These are phyloP conservation scores for Hypocryptadius cinnamomeus DNA, from an alignment of 2,113 vertebrate species.

Conservation along the genomic window DNA sequence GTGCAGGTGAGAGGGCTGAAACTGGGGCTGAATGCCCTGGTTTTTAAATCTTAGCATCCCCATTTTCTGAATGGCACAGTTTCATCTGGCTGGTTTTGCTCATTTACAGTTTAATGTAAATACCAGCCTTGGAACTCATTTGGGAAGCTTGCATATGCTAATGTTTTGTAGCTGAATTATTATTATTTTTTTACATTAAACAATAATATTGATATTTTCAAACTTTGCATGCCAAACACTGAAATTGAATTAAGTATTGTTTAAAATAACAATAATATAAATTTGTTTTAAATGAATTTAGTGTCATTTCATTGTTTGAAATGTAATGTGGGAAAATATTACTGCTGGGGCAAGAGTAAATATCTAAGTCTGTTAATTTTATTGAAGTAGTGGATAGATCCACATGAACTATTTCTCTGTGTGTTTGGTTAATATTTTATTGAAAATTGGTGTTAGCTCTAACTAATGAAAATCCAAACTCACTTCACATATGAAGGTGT, in stretches of 20 bases:
- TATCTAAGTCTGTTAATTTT: conserved; percentile 76
- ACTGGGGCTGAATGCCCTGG: background rate
- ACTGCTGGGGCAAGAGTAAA: conserved; percentile 69
- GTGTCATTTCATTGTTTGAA: conserved; percentile 79
- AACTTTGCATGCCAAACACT: conserved; percentile 70
- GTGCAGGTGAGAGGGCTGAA: background rate
- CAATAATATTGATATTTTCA: conserved; percentile 57
- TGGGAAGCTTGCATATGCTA: conserved; percentile 40
- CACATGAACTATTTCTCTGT: conserved; percentile 70
- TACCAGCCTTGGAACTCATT: conserved; percentile 28
- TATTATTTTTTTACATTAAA: conserved; percentile 51
- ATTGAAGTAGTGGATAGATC: conserved; percentile 70
- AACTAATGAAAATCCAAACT: conserved; percentile 69
- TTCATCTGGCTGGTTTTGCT: conserved; percentile 52
- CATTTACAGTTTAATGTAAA: conserved; percentile 66
- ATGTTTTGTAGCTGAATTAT: conserved; percentile 40
- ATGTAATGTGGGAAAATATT: conserved; percentile 70
- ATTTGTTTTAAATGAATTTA: conserved; percentile 80
- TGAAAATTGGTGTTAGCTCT: conserved; percentile 74
- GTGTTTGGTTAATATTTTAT: conserved; percentile 78
- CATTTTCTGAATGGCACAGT: background rate
- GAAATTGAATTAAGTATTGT: conserved; percentile 78
- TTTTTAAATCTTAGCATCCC: background rate
- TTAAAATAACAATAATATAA: conserved; percentile 77
- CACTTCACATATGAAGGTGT: conserved; percentile 49